phyloP scores from a whole-genome alignment of 2,113 vertebrate genomes.

The Chloropsis hardwickii region DNA sequence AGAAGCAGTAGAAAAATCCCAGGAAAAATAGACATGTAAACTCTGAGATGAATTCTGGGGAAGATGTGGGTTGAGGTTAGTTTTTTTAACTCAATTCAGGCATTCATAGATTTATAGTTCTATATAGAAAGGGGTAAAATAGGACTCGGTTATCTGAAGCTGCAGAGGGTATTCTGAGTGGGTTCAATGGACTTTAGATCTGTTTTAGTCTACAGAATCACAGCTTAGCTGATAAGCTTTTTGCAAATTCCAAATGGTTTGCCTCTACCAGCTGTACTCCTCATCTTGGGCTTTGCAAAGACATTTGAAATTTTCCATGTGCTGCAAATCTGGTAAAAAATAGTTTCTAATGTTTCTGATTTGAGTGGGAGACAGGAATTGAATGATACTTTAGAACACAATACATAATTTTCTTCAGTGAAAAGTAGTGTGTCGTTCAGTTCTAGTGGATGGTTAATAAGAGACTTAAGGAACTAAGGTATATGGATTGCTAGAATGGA shows the following conservation, averaged over 20 bases:
- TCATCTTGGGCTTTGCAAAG: neutral
- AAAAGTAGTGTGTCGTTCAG: neutral
- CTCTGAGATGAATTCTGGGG: conserved; percentile 11
- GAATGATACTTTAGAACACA: conserved; percentile 4
- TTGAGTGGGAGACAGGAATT: conserved; percentile 37
- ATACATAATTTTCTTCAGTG: conserved; percentile 18
- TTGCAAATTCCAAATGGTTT: conserved; percentile 12
- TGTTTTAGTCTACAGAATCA: neutral
- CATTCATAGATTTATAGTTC: neutral
- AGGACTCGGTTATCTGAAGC: neutral
- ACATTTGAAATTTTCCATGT: neutral
- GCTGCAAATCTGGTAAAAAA: neutral
- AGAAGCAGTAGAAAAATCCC: conserved; percentile 26
- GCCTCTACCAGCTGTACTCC: neutral
- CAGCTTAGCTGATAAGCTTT: conserved; percentile 30
- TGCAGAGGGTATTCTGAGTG: neutral
- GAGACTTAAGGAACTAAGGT: neutral
- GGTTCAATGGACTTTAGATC: neutral
- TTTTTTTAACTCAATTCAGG: neutral
- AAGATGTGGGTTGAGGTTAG: neutral
- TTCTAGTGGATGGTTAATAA: conserved; percentile 12
- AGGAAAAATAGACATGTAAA: conserved; percentile 27
- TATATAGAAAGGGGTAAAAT: neutral
- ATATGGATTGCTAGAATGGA: neutral
- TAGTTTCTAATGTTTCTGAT: conserved; percentile 25